phyloP scores from a whole-genome alignment of 2,797 vertebrate genomes.

The Scolopax rusticola region DNA sequence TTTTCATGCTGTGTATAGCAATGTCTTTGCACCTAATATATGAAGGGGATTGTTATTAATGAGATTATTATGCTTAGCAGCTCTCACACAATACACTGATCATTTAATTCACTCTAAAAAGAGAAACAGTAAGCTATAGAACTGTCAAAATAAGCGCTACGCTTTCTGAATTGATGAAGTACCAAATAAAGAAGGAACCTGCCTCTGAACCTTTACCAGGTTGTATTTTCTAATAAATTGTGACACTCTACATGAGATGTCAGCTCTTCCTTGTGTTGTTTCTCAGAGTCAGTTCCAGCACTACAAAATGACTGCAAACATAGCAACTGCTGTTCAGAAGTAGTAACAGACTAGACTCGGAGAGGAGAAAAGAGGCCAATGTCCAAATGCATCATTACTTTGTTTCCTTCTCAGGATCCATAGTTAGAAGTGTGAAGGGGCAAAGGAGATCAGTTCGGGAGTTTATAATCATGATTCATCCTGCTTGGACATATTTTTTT shows the following conservation, averaged over 20 bases:
- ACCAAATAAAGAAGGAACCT: not conserved
- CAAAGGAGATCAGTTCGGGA: not conserved
- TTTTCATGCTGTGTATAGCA: not conserved
- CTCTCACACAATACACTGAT: not conserved
- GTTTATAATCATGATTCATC: not conserved
- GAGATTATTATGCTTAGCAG: not conserved
- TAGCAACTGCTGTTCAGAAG: not conserved
- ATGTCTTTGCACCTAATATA: not conserved
- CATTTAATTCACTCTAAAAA: not conserved
- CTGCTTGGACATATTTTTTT: not conserved
- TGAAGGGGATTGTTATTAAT: constrained; percentile 17
- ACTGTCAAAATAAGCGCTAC: not conserved
- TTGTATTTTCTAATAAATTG: not conserved
- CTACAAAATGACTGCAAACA: not conserved
- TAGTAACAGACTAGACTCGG: fast-evolving
- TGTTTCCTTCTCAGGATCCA: not conserved
- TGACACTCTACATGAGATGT: not conserved
- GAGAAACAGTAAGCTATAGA: not conserved
- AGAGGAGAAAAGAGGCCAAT: not conserved
- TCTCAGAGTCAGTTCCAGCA: not conserved
- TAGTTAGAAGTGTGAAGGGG: not conserved
- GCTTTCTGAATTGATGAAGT: not conserved
- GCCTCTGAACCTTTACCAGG: not conserved
- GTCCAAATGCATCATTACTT: not conserved
- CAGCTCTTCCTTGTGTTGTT: not conserved